phyloP scores from a whole-genome alignment of 2,888 invertebrate genomes.

The Pyrocoelia pectoralis region DNA sequence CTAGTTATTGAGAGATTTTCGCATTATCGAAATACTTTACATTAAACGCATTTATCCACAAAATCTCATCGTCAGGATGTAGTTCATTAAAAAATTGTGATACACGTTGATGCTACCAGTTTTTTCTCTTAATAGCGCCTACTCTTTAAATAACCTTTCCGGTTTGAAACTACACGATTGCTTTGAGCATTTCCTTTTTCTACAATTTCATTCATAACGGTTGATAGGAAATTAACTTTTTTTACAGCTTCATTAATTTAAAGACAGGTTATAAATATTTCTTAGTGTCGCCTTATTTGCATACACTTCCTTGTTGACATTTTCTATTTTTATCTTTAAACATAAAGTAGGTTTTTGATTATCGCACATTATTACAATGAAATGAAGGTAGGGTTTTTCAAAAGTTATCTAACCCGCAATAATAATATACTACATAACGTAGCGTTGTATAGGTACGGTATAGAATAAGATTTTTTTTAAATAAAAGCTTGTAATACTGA shows the following conservation, averaged over 20 bases:
- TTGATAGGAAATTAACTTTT: constrained; percentile 8
- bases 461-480: too few relatives aligned
- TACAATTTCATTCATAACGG: constrained; percentile 17
- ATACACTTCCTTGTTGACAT: constrained; percentile 2
- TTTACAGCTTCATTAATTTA: constrained; percentile 4
- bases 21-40: constrained; percentile 15
- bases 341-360: too few relatives aligned
- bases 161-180: constrained; percentile 18
- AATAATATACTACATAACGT: too few relatives aligned
- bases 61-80: constrained; percentile 42
- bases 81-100: constrained; percentile 42
- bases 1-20: constrained; percentile 21
- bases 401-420: too few relatives aligned
- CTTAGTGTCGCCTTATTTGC: not conserved
- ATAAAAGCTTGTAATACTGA: too few relatives aligned
- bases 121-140: constrained; percentile 21
- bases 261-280: not conserved
- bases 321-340: not conserved
- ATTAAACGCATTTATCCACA: constrained; percentile 15
- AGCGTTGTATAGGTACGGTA: too few relatives aligned
- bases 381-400: too few relatives aligned
- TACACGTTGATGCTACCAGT: constrained; percentile 29
- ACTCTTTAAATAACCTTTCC: constrained; percentile 21
- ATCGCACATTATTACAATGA: too few relatives aligned
- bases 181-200: constrained; percentile 23